Percentiles rank a stretch among this genome's conserved stretches.
phyloP scores from a whole-genome alignment of 2,113 vertebrate species.

The Dasypus novemcinctus region DNA sequence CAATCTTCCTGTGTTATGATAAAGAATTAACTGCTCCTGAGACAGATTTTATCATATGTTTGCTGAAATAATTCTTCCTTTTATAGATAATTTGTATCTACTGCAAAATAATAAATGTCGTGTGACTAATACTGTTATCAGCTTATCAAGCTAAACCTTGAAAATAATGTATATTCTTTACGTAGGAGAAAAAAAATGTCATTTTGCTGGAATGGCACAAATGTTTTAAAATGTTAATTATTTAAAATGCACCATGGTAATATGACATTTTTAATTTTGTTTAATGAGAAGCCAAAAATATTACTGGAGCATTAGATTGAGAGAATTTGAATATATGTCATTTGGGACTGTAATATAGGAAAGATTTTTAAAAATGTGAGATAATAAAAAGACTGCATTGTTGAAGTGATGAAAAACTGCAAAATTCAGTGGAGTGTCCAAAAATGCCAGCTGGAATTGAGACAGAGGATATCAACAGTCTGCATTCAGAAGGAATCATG shows the following conservation, averaged over 20 bases:
- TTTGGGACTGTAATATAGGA: conserved; percentile 73
- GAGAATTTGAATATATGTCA: conserved; percentile 74
- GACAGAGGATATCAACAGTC: conserved; percentile 79
- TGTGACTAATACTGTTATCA: neutral
- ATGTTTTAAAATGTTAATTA: neutral
- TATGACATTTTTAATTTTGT: conserved; percentile 57
- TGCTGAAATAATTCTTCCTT: neutral
- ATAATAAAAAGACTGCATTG: conserved; percentile 80
- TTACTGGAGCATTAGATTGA: conserved; percentile 70
- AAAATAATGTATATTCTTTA: neutral
- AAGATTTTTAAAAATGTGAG: conserved; percentile 79
- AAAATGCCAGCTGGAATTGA: conserved; percentile 77
- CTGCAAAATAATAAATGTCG: neutral
- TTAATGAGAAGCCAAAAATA: conserved; percentile 75
- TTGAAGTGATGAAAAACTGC: conserved; percentile 76
- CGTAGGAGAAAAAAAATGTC: neutral
- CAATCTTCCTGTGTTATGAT: neutral
- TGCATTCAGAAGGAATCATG: conserved; percentile 83
- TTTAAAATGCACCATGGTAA: neutral
- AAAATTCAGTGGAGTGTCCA: conserved; percentile 73
- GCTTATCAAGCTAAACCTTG: neutral
- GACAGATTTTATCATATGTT: neutral
- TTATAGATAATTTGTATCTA: neutral
- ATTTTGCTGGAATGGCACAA: neutral
- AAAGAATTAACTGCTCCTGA: neutral